Evolutionary conservation across 2,113 vertebrate species (phyloP).

Genomic region (Cercocebus atys): DNA sequence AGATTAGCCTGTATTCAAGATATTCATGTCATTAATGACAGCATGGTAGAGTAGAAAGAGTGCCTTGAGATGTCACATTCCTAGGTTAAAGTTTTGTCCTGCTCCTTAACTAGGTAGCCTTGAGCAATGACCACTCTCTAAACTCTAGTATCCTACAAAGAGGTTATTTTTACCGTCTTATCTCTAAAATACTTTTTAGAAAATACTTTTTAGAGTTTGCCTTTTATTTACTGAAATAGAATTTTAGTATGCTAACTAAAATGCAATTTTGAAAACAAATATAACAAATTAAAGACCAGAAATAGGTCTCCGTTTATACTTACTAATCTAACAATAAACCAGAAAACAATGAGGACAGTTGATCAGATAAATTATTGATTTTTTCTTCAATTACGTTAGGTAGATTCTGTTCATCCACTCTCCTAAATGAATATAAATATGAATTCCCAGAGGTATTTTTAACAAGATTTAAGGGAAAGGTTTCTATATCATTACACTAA

Average conservation of each 20-base stretch:
- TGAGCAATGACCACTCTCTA: not conserved
- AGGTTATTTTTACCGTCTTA: not conserved
- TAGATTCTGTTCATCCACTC: slow-evolving; percentile 75
- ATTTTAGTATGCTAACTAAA: not conserved
- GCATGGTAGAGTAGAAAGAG: not conserved
- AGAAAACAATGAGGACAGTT: slow-evolving; percentile 64
- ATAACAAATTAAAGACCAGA: slow-evolving; percentile 71
- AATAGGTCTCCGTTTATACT: slow-evolving; percentile 65
- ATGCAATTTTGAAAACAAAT: slow-evolving; percentile 61
- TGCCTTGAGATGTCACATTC: not conserved
- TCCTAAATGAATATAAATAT: slow-evolving; percentile 80
- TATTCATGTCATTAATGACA: not conserved
- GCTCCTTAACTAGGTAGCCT: not conserved
- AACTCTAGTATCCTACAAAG: not conserved
- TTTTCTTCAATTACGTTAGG: slow-evolving; percentile 77
- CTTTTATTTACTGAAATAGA: not conserved
- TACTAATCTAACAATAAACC: slow-evolving; percentile 58
- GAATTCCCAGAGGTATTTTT: slow-evolving; percentile 77
- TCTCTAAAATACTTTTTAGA: not conserved
- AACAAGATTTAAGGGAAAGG: slow-evolving; percentile 77
- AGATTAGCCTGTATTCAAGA: not conserved
- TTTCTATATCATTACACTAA: slow-evolving; percentile 82
- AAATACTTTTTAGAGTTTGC: not conserved
- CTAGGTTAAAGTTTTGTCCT: not conserved
- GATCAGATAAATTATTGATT: slow-evolving; percentile 81